Conservation (phyloP, 2,888 invertebrate species). For the Drosophila nr. fundita region DNA sequence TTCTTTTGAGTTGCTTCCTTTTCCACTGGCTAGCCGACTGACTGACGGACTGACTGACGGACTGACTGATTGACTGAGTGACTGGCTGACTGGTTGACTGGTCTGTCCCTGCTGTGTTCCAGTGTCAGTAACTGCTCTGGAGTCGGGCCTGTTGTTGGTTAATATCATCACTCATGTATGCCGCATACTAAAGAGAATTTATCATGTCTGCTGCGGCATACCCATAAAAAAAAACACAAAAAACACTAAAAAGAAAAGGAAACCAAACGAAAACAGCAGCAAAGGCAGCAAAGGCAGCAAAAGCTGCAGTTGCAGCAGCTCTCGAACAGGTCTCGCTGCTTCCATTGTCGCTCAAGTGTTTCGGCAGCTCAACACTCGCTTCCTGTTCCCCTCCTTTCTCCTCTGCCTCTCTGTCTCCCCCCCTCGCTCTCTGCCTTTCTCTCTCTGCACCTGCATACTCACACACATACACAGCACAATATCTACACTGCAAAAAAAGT, state of each 20-base stretch:
- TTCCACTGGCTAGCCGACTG: slow-evolving; percentile 16
- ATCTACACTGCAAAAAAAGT: slow-evolving; percentile 11
- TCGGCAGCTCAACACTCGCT: slow-evolving; percentile 36
- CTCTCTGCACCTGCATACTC: not conserved
- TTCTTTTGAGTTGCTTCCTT: not conserved
- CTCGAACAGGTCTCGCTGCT: slow-evolving; percentile 30
- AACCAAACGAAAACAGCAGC: slow-evolving; percentile 1
- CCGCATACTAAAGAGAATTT: slow-evolving; percentile 82
- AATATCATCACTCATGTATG: slow-evolving; percentile 82
- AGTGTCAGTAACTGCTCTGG: slow-evolving; percentile 8
- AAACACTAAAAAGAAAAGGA: slow-evolving; percentile 14
- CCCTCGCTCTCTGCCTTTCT: not conserved
- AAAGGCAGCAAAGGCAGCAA: not conserved
- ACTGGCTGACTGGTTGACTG: slow-evolving; percentile 34
- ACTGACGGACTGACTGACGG: slow-evolving; percentile 14
- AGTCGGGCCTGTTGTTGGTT: slow-evolving; percentile 67
- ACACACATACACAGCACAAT: not conserved
- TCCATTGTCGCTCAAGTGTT: slow-evolving; percentile 75
- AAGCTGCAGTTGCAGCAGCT: slow-evolving; percentile 5
- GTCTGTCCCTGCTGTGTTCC: slow-evolving; percentile 20
- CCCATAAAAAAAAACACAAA: slow-evolving; percentile 46
- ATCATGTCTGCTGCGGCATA: slow-evolving; percentile 78
- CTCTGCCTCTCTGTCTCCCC: not conserved
- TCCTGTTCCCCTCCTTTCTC: not conserved
- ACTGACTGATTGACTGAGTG: slow-evolving; percentile 38